Base-by-base conservation (phyloP, 2,113 vertebrate genomes). In the Ciconia stormi region DNA sequence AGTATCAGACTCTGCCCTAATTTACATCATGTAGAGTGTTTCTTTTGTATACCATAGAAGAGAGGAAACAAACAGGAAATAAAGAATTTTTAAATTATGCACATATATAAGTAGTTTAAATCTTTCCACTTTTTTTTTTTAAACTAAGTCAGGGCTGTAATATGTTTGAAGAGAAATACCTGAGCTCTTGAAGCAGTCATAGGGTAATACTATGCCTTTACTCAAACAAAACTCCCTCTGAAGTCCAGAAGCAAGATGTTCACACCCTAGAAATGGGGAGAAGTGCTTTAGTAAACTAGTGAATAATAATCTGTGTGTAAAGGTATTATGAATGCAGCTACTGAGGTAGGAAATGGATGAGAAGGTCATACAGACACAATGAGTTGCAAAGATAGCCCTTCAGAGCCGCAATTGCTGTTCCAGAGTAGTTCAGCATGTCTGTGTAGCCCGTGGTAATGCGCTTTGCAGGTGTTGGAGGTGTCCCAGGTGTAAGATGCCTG, bases 381-480 rank as follows among this genome's bases (percentile, higher is more conserved):
- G 29, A n/a, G 34, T 47, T 82, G 29, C 21, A 13, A 30, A 42
- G 59, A 5, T 18, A n/a, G 34, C 44, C 34, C 47, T 66, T 11
- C 7, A 23, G 80, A 66, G 72, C 23, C 2, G 1, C 20, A 11
- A 0, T 30, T 66, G 61, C 47, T 1, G 0, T n/a, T 62, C 5
- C 59, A 19, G 53, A 30, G 30, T 5, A 22, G 56, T 6, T 59
- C 36, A 19, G 38, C 8, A 0, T 7, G 27, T 23, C 40, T 17
- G 22, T 4, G 49, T 13, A 6, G 63, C 56, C 26, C 1, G 0
- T 5, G 61, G 32, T 8, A 29, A 42, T 2, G 38, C 1, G 0
- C 29, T 56, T 26, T 9, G 66, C 32, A 40, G 49, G 53, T 0
- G 0, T 0, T 21, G 74, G 73, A 27, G 32, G 14, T 11, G 1